Base-by-base conservation (phyloP, 2,113 vertebrate species). In the Tychaedon coryphoeus region DNA sequence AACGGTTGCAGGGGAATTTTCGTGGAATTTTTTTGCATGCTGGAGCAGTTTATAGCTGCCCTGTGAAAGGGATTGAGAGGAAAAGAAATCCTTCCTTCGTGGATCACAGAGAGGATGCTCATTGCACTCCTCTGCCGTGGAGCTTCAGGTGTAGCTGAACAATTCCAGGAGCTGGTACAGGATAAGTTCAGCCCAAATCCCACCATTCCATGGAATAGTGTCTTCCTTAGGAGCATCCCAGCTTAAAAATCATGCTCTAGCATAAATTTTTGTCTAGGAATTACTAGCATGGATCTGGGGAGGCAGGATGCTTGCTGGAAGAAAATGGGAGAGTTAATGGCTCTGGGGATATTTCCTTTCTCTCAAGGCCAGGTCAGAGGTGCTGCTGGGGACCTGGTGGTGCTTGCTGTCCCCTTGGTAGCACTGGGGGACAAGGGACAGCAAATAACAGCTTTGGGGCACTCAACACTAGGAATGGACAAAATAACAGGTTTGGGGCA, bases 231-330 rank as follows among this genome's bases (percentile, higher is more conserved):
- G 22, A 48, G 7, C 36, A 70, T 4, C 36, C 25, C 51, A 25
- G 10, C 33, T 45, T 40, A 6, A 57, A 83, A 61, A 28, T 9
- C n/a, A 0, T 5, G 24, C 19, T n/a, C 31, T 8, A 4, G 43
- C 4, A 20, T 22, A 18, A 12, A 3, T 28, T 43, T 33, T 23
- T 45, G 12, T 14, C 33, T 19, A 5, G 72, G 45, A 10, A 60
- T 80, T 34, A 4, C 10, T 0, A 6, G 19, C 8, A 3, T 0
- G 0, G 29, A 24, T n/a, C 22, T 54, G n/a, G 23, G 28, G 20
- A 58, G 40, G 19, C 28, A 58, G 31, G 38, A 28, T 9, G 17
- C 13, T 54, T 23, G 64, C 47, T 74, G 75, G 56, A 34, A 56
- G 40, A 8, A 72, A 50, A n/a, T 2, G 11, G 70, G 54, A 42